Percentiles rank a stretch among this genome's conserved stretches.
Conservation (phyloP, 2,888 invertebrate genomes). For the Anticlea derivata region DNA sequence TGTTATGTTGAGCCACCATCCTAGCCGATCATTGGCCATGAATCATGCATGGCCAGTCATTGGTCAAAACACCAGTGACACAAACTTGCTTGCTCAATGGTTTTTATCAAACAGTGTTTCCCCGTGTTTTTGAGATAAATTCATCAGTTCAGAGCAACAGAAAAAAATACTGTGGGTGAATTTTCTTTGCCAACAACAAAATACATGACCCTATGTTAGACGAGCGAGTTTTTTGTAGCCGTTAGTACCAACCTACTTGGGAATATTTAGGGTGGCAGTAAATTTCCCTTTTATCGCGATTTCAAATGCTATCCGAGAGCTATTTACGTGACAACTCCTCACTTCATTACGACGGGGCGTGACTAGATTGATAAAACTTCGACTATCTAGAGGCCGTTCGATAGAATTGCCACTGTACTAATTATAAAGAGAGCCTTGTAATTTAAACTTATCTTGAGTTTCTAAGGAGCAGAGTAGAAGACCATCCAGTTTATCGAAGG, state of each 20-base stretch:
- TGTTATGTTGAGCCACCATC: no score
- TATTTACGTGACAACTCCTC: conserved; percentile 74
- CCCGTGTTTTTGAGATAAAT: no score
- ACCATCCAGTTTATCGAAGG: neutral
- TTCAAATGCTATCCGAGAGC: conserved; percentile 65
- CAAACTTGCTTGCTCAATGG: no score
- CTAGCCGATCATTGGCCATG: no score
- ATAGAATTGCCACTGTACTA: conserved; percentile 46
- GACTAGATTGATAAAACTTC: conserved; percentile 67
- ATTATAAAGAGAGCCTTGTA: conserved; percentile 18
- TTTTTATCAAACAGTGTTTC: no score
- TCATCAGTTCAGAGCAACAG: no score
- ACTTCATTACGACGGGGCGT: conserved; percentile 71
- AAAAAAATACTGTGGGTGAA: no score
- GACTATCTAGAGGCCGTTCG: conserved; percentile 46
- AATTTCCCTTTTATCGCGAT: conserved; percentile 75
- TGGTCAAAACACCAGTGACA: no score
- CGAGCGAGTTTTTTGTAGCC: conserved; percentile 12
- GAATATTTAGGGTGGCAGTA: conserved; percentile 62
- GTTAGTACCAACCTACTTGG: conserved; percentile 37
- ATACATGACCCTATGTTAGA: no score
- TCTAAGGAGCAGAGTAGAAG: neutral
- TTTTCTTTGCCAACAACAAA: no score
- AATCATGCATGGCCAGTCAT: no score
- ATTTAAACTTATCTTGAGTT: conserved; percentile 1